Evolutionary conservation across 92 coral and sea anemone species (phyloP).

Genomic region (Palythoa grandiflora): DNA sequence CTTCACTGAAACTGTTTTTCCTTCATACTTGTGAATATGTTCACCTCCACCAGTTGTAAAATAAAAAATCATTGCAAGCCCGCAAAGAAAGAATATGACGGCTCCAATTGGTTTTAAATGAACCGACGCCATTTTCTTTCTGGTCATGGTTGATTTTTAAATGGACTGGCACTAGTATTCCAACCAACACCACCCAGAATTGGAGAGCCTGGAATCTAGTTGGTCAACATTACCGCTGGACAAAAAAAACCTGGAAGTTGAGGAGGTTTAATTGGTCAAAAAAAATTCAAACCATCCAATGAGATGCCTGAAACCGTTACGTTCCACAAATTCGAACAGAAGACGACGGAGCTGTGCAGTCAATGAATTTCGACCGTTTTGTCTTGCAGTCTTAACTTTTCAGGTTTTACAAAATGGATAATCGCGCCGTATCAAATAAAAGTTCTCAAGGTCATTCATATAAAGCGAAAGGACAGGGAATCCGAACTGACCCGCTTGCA

Average conservation of each 20-base stretch:
- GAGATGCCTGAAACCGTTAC: conserved; percentile 2
- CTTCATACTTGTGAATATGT: conserved; percentile 29
- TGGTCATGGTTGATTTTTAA: neutral
- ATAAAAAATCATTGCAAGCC: conserved; percentile 34
- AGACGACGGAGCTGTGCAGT: neutral
- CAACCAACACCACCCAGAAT: too few relatives aligned
- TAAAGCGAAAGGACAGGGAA: conserved; percentile 26
- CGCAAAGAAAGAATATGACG: conserved; percentile 35
- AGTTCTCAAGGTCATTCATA: conserved; percentile 5
- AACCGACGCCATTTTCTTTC: conserved; percentile 32
- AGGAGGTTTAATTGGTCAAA: conserved; percentile 8
- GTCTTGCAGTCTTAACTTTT: neutral
- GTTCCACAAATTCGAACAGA: conserved; percentile 18
- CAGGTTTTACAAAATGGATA: conserved; percentile 20
- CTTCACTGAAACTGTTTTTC: conserved; percentile 44
- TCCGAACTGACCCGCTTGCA: conserved; percentile 28
- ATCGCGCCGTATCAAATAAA: conserved; percentile 12
- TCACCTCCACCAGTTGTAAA: conserved; percentile 50
- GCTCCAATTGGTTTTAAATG: conserved; percentile 38
- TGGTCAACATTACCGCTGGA: too few relatives aligned
- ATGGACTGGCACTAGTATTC: conserved; percentile 17
- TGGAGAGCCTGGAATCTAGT: neutral
- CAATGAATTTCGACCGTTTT: neutral
- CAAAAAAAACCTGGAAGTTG: too few relatives aligned
- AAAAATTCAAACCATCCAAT: conserved; percentile 28